These are phyloP conservation scores for Atta texana DNA, from an alignment of 1,140 invertebrate species.

Conservation along the genomic window DNA sequence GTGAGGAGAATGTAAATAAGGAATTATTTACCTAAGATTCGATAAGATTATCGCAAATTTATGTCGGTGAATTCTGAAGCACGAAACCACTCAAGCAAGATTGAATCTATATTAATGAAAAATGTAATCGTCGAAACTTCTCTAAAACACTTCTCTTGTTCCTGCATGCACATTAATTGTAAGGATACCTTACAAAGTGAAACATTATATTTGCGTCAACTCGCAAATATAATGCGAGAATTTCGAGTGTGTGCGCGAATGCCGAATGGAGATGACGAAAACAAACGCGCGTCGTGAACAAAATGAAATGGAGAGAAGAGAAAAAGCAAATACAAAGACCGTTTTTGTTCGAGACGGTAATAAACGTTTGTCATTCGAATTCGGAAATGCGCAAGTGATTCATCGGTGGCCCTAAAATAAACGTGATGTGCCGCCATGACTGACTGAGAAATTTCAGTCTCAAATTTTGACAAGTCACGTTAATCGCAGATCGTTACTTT, in stretches of 20 bases:
- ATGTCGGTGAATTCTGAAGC: constrained; percentile 6
- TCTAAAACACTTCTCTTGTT: neutral
- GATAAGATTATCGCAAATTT: constrained; percentile 42
- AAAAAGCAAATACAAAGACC: constrained; percentile 27
- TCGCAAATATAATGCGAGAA: constrained; percentile 2
- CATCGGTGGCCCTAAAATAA: constrained; percentile 83
- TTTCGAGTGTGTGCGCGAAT: constrained; percentile 20
- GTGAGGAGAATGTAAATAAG: constrained; percentile 11
- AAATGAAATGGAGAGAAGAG: constrained; percentile 60
- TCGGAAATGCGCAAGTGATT: constrained; percentile 79
- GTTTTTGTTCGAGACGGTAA: constrained; percentile 66
- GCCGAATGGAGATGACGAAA: neutral
- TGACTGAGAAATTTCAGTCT: constrained; percentile 72
- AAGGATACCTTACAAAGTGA: neutral
- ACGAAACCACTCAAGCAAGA: no score
- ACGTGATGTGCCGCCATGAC: constrained; percentile 79
- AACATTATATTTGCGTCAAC: no score
- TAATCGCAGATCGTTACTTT: constrained; percentile 60
- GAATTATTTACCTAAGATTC: constrained; percentile 43
- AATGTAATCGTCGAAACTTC: constrained; percentile 8
- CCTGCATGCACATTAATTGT: neutral
- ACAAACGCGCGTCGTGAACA: constrained; percentile 28
- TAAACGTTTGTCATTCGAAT: constrained; percentile 79
- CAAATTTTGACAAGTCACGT: constrained; percentile 74
- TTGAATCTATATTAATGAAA: constrained; percentile 21